Percentiles rank a stretch among this genome's conserved stretches.
phyloP scores from a whole-genome alignment of 2,888 invertebrate species.

The Coleophora deauratella region DNA sequence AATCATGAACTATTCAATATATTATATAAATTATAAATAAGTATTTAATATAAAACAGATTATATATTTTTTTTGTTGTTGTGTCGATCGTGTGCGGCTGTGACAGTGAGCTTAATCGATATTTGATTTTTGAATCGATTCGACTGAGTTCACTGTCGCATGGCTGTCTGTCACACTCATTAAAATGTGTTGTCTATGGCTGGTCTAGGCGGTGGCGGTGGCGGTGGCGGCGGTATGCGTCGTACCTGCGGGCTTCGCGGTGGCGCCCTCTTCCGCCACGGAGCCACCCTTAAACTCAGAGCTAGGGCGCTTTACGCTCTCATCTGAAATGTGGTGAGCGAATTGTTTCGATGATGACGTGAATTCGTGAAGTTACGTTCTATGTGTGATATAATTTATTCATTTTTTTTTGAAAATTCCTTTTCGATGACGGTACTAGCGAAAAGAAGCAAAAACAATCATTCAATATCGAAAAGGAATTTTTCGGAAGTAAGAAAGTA shows the following conservation, averaged over 20 bases:
- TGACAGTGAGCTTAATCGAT: constrained; percentile 39
- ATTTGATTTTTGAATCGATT: not conserved
- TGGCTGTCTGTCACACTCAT: constrained; percentile 58
- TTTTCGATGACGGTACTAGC: too few relatives aligned
- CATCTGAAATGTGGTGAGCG: constrained; percentile 77
- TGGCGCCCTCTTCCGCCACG: constrained; percentile 60
- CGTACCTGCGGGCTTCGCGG: constrained; percentile 66
- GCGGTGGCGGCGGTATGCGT: constrained; percentile 39
- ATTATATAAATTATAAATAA: constrained; percentile 44
- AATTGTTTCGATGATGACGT: constrained; percentile 63
- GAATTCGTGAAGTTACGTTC: constrained; percentile 45
- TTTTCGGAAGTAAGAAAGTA: too few relatives aligned
- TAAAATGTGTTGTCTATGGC: constrained; percentile 47
- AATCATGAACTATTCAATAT: constrained; percentile 68
- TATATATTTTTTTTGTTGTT: constrained; percentile 52
- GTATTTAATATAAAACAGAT: constrained; percentile 61
- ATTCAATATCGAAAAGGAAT: too few relatives aligned
- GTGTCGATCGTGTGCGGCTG: constrained; percentile 65
- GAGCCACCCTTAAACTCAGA: constrained; percentile 86
- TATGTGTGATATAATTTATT: constrained; percentile 30
- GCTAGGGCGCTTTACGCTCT: constrained; percentile 87
- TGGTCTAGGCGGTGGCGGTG: constrained; percentile 56
- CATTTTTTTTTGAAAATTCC: too few relatives aligned
- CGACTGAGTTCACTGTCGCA: constrained; percentile 58
- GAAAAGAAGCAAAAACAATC: too few relatives aligned